Base-by-base conservation (phyloP, 1,140 invertebrate species). In the Adelges cooleyi region DNA sequence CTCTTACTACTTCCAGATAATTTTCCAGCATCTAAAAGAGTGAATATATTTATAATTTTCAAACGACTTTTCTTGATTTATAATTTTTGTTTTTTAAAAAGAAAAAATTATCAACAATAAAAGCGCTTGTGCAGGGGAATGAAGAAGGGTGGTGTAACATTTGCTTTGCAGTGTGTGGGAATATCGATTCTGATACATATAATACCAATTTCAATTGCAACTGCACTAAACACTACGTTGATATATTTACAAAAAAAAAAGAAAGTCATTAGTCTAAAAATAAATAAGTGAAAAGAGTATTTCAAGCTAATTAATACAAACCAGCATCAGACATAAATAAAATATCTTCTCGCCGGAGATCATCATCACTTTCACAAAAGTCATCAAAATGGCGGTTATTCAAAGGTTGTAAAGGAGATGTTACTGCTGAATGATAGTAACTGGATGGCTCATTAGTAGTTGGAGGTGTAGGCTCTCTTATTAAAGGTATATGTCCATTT, bases 321-420 rank as follows among this genome's bases (percentile, higher is more conserved):
- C 85, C 86, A 76, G 81, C 80, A 73, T 88, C 86, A 20, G 81
- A 81, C 59, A 84, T 80, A 76, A 92, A 92, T 74, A 85, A 84
- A 71, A 92, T 92, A 72, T 91, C 87, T 74, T 92, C 90, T 70
- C 85, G 80, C 68, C 86, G 82, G 66, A 93, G 80, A 73, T 94
- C 91, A 74, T 94, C 91, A 75, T 94, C 91, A 72, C 88, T 90
- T 75, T 92, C 90, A 70, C 80, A 79, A 71, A 87, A 87, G 73
- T 93, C 90, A 72, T 92, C 90, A 74, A 84, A 89, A 67, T 80
- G 77, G n/a, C 42, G 56, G 46, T 48, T 48, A 13, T 46, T 62
- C 33, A 46, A 29, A 18, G 56, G 56, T 46, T 23, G 46, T 51
- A 51, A 38, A 17, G 46, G 62, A 29, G 68, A 65, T 33, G 69